Conservation (phyloP, 1,140 invertebrate species). For the Wiebesia pumilae region DNA sequence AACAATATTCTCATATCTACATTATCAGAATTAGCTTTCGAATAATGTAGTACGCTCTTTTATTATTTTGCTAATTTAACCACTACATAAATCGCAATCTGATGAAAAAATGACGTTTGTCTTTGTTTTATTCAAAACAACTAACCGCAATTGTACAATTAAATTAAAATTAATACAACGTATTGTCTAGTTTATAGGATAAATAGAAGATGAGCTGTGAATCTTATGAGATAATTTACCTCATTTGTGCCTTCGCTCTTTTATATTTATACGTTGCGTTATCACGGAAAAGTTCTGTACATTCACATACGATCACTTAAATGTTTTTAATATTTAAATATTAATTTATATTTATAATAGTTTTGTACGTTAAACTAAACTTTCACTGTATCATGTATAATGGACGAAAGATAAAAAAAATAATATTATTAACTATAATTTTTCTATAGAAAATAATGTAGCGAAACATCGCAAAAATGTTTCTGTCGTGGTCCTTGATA, state of each 20-base stretch:
- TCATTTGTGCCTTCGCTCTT: background rate
- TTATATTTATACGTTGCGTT: background rate
- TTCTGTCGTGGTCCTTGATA: background rate
- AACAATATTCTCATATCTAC: constrained; percentile 7
- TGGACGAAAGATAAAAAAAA: no score
- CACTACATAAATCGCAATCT: constrained; percentile 1
- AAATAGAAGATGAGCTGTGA: background rate
- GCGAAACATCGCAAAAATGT: background rate
- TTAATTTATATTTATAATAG: background rate
- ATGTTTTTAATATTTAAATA: background rate
- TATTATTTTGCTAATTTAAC: background rate
- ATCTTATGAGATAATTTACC: background rate
- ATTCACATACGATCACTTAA: background rate
- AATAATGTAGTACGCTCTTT: background rate
- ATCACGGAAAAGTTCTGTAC: background rate
- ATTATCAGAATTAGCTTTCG: constrained; percentile 8
- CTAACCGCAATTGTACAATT: constrained; percentile 31
- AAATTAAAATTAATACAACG: constrained; percentile 50
- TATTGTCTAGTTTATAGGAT: constrained; percentile 45
- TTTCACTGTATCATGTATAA: background rate
- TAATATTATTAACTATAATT: no score
- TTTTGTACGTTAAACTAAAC: background rate
- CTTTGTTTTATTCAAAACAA: constrained; percentile 10
- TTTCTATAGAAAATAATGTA: background rate
- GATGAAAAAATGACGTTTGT: background rate